Evolutionary conservation across 2,888 invertebrate genomes (phyloP), one percentile per base, ranked within the genome.

Genomic region (Meliscaeva auricollis): DNA sequence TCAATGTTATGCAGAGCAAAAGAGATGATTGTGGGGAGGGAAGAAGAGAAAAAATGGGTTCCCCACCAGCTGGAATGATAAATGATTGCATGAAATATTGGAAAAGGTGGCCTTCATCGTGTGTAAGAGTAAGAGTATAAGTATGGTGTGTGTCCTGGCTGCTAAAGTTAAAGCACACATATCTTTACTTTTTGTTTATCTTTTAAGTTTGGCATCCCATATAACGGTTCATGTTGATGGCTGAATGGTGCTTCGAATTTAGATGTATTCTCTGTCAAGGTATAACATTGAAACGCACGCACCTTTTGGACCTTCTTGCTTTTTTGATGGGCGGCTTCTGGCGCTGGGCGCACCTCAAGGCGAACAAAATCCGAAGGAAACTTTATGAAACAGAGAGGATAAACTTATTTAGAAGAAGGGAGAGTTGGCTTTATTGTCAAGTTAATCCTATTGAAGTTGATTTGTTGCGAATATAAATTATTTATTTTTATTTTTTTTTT

Each of bases 401-500:
- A 85, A 85, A 85, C 85, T 85, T 73, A 76, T 75, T 85, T 85
- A 73, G 76, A 62, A 17, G 26, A 76, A 35, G 13, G 32, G 62
- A 76, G 77, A 77, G 76, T 85, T 85, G 62, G 85, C 72, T 85
- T 81, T 85, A 81, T 85, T 85, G 81, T 85, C 85, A 85, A 85
- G 85, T 85, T 81, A 85, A 85, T 85, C 85, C 85, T 73, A 85
- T 85, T 85, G 62, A 76, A 85, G 81, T 81, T 85, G 85, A 85
- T 85, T 85, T 85, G 85, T 85, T 85, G 73, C 81, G 77, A 85
- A 85, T 81, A 85, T 85, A 85, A 85, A 85, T 85, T 85, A 81
- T 80, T 75, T 80, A 83, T 83, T 69, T 76, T 64, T 41, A 26
- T 58, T 32, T 22, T 30, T 13, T 35, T 41, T 54, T 22, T 20